Evolutionary conservation across 2,888 invertebrate genomes (phyloP), one percentile per base, ranked within the genome.

Genomic region (Morinoia aosen): DNA sequence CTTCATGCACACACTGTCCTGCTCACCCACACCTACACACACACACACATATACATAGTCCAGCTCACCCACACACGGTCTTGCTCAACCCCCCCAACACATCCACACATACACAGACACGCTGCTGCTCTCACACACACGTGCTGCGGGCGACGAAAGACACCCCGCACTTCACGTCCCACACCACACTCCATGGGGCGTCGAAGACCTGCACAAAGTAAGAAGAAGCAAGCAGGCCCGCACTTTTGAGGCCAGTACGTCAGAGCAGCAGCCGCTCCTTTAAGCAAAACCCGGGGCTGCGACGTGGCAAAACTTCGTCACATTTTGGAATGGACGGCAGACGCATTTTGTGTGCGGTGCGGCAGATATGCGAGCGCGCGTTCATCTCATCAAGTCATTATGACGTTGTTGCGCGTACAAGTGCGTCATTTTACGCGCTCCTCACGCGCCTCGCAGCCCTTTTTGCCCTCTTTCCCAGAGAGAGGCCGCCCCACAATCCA

Each of bases 371-470:
- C 19, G 76, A 33, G 19, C 33, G 19, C 76, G 33, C 19, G 76
- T 33, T 16, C 76, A 19, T 76, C 76, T 76, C 76, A 76, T 76
- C 76, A 76, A 76, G 76, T 76, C 76, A 76, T 76, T 76, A 76
- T 76, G 76, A 76, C 76, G 76, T 76, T 76, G 76, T 76, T 76
- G 76, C 76, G 76, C 76, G 76, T 76, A 76, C 76, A 76, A 76
- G 76, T 76, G 76, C 76, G 76, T 76, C 76, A 76, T 76, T 33
- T 33, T 76, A 76, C 76, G 76, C 76, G 19, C 76, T 76, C 76
- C 76, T 76, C 76, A 76, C 76, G 76, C 76, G 33, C 76, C 76
- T 76, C 33, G 25, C 8, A 76, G 76, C 76, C 76, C 33, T 76
- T 33, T 10, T 33, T 25, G 76, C 76, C 76, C 76, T 76, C 25